Evolutionary conservation across 2,113 vertebrate species (phyloP), one percentile per base, ranked within the genome.

Genomic region (Tyrannus savana): DNA sequence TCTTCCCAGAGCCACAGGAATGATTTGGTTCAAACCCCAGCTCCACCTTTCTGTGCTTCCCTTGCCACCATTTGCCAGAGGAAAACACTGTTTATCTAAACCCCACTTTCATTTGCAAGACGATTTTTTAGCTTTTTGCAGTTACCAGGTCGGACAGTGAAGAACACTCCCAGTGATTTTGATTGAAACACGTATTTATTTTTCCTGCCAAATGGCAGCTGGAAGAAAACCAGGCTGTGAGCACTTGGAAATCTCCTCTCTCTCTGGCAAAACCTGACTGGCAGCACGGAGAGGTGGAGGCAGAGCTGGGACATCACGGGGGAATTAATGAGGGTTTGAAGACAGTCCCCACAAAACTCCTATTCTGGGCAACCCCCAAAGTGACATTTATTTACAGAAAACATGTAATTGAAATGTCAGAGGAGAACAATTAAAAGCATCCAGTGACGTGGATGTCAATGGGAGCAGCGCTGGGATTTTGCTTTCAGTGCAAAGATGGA

Each of bases 301-400:
- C 42, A 13, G 4, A 71, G 58, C 22, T 44, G 31, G 56, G 5
- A 60, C 46, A 9, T 44, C 78, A 62, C 46, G 8, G 50, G 35
- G 9, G 24, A 41, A 46, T 13, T 50, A 46, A 60, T 24, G 69
- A 76, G 71, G 59, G 35, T 81, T 31, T 77, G 63, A 80, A 85
- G 74, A 52, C 35, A 68, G 68, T 28, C 37, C 41, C 47, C 30
- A 18, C 84, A 88, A 88, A 90, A 44, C 42, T 67, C 35, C 52
- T 52, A 6, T 81, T 71, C 59, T 68, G 44, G 42, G 41, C n/a
- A 58, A 58, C 15, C 37, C 68, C 17, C 4, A 33, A 60, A 79
- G 58, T 91, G 87, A 37, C 59, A 72, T 52, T 84, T 76, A 93
- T 91, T 88, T 91, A 88, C 74, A 72, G 46, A 58, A 91, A 91